These are phyloP conservation scores for Thymelicus lineola DNA, from an alignment of 2,888 invertebrate species.

Conservation along the genomic window DNA sequence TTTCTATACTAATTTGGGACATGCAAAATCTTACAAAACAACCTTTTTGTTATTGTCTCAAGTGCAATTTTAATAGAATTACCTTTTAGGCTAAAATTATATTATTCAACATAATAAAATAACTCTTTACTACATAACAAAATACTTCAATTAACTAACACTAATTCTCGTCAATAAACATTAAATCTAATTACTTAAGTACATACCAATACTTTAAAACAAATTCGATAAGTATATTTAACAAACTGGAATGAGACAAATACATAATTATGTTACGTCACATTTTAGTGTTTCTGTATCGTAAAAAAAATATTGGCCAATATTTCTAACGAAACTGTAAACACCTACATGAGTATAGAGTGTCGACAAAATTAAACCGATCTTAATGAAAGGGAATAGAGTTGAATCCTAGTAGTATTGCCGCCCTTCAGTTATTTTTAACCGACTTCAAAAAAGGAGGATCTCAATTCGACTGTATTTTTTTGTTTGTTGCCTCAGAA, in stretches of 20 bases:
- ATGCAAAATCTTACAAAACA: not conserved
- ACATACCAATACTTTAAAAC: not conserved
- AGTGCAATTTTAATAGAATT: constrained; percentile 17
- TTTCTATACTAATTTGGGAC: constrained; percentile 6
- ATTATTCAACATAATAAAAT: constrained; percentile 39
- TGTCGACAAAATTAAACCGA: too few relatives aligned
- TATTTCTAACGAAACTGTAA: too few relatives aligned
- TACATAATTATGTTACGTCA: not conserved
- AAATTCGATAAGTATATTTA: not conserved
- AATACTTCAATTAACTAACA: constrained; percentile 11
- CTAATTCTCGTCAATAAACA: not conserved
- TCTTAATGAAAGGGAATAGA: too few relatives aligned
- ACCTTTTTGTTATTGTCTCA: not conserved
- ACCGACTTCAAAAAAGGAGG: too few relatives aligned
- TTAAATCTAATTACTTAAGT: constrained; percentile 1
- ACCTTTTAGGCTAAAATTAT: constrained; percentile 20
- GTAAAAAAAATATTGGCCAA: too few relatives aligned
- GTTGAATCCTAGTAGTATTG: too few relatives aligned
- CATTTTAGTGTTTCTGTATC: not conserved
- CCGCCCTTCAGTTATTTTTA: too few relatives aligned
- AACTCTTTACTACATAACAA: constrained; percentile 9
- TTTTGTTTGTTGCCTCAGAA: too few relatives aligned
- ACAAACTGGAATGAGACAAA: not conserved
- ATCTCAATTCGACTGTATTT: too few relatives aligned
- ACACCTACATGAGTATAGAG: too few relatives aligned